phyloP scores from a whole-genome alignment of 2,888 invertebrate species.

The Eubasilissa splendida region DNA sequence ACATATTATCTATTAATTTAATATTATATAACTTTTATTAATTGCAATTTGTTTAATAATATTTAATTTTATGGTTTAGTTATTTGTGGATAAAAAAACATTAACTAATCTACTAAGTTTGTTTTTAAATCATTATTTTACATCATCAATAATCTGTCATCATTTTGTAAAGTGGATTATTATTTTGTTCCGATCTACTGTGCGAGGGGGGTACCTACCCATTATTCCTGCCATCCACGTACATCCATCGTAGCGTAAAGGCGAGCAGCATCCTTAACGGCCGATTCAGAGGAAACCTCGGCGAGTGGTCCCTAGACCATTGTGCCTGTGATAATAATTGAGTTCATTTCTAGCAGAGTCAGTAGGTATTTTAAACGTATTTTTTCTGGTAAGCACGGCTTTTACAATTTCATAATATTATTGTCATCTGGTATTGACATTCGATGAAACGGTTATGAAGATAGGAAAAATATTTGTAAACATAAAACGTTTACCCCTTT shows the following conservation, averaged over 20 bases:
- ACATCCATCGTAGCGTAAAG: background rate
- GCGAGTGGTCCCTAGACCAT: constrained; percentile 3
- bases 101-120: too few species aligned
- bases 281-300: constrained; percentile 1
- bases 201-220: constrained; percentile 1
- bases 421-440: constrained; percentile 14
- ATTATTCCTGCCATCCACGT: background rate
- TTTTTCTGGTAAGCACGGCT: constrained; percentile 13
- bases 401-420: background rate
- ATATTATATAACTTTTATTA: too few species aligned
- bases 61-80: too few species aligned
- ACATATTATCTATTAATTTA: too few species aligned
- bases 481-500: constrained; percentile 9
- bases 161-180: background rate
- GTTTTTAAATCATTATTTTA: too few species aligned
- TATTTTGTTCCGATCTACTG: background rate
- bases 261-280: constrained; percentile 5
- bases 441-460: background rate
- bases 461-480: constrained; percentile 16
- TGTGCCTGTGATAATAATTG: constrained; percentile 19
- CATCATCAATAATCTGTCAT: background rate
- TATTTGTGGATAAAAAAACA: too few species aligned
- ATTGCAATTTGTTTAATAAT: too few species aligned
- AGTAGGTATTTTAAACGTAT: constrained; percentile 5
- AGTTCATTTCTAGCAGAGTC: constrained; percentile 2